Base-by-base conservation (phyloP, 2,113 vertebrate genomes). In the Hemichromis elongatus region DNA sequence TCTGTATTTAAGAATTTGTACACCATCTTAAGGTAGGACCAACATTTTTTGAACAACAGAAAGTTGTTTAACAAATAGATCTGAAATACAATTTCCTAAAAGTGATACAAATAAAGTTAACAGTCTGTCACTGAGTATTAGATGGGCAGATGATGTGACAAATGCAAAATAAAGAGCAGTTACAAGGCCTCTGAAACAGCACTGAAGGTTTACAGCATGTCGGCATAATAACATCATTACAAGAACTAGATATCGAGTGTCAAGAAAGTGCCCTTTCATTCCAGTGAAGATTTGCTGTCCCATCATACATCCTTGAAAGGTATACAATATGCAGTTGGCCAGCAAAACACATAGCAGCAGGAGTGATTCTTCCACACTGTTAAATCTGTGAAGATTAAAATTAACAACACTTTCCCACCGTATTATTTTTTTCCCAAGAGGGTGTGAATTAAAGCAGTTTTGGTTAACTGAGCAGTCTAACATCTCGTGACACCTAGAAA, bases 161-260 rank as follows among this genome's bases (percentile, higher is more conserved):
- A 56, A 66, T 33, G 19, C 16, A 21, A 85, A 77, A 79, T 40
- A 81, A 86, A 82, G 40, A 88, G 75, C 75, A 88, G 68, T 82
- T 61, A 92, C 81, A 88, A 87, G 88, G 89, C 91, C 79, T 88
- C 86, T 79, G 86, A 83, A 80, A 82, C 84, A 77, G 54, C 42
- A 86, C 42, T 68, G 81, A 79, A 77, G 42, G 68, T 83, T 83
- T 85, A 84, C 84, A 81, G 83, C 87, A 59, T 86, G 73, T 84
- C 33, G 21, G 66, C 45, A 83, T 18, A 10, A 80, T 68, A 79
- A 83, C 35, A 75, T 40, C 18, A 78, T 73, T 26, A 73, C 33
- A 61, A 79, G 21, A 63, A 30, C 7, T n/a, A 55, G 18, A 79
- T 56, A 13, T 24, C 1, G 7, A 42, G 40, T 45, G 79, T 35